A percentile compares a stretch with the other conserved stretches of the same genome.
phyloP scores from a whole-genome alignment of 2,113 vertebrate genomes.

The Hirundichthys speculiger region DNA sequence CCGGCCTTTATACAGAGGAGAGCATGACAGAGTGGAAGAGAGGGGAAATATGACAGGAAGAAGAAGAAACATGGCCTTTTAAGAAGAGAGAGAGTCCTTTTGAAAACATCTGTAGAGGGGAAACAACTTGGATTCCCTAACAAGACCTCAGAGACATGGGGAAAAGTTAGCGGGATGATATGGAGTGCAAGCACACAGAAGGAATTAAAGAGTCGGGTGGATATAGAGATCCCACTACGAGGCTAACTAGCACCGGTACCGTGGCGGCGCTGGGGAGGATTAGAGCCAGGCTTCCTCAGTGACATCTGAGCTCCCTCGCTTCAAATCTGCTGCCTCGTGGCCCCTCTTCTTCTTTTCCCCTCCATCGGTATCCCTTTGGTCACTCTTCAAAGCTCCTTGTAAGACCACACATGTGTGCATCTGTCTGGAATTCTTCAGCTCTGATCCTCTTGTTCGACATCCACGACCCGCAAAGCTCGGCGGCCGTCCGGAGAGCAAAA shows the following conservation, averaged over 20 bases:
- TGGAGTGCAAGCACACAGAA: conserved; percentile 1
- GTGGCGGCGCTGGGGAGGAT: conserved; percentile 43
- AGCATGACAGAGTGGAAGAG: background rate
- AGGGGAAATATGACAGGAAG: background rate
- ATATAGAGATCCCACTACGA: background rate
- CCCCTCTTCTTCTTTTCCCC: background rate
- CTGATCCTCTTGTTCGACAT: conserved; percentile 21
- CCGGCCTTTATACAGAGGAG: conserved; percentile 4
- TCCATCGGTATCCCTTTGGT: conserved; percentile 15
- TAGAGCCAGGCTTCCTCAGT: conserved; percentile 21
- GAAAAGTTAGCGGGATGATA: conserved; percentile 16
- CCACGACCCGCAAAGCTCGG: conserved; percentile 43
- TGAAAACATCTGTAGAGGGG: conserved; percentile 9
- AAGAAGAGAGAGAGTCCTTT: conserved; percentile 8
- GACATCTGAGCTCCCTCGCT: conserved; percentile 36
- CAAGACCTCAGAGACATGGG: conserved; percentile 69
- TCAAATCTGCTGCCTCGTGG: conserved; percentile 8
- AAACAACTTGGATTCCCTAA: conserved; percentile 62
- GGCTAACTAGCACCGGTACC: conserved; percentile 24
- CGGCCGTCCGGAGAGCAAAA: conserved; percentile 21
- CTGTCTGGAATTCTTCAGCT: background rate
- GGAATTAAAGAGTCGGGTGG: conserved; percentile 1
- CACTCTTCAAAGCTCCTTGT: conserved; percentile 22
- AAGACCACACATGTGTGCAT: background rate
- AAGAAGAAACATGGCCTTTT: conserved; percentile 13